Evolutionary conservation across 1,140 invertebrate species (phyloP).

Genomic region (Heliothis virescens): DNA sequence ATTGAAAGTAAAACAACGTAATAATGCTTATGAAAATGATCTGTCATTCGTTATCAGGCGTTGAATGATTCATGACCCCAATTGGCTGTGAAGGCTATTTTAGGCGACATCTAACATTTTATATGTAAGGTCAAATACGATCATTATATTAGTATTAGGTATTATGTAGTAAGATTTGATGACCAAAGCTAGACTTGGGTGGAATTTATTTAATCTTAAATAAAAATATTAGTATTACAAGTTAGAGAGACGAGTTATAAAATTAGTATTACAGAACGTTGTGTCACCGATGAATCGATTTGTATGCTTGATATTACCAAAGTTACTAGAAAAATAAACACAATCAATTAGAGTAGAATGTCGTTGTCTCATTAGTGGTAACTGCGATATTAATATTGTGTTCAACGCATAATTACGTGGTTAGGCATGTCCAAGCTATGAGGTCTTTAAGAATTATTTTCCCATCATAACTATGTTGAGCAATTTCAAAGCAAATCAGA

Average conservation of each 20-base stretch:
- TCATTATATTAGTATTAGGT: constrained; percentile 3
- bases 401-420: constrained; percentile 24
- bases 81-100: constrained; percentile 26
- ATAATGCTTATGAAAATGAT: not conserved
- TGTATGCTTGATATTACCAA: not conserved
- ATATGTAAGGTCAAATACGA: constrained; percentile 16
- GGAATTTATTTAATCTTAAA: not conserved
- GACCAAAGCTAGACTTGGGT: not conserved
- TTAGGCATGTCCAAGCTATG: constrained; percentile 4
- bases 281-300: not conserved
- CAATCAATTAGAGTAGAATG: constrained; percentile 30
- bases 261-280: not conserved
- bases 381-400: constrained; percentile 6
- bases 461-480: constrained; percentile 30
- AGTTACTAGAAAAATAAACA: not conserved
- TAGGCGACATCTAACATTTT: not conserved
- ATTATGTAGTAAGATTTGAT: not conserved
- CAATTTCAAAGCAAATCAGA: constrained; percentile 21
- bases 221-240: too few relatives aligned
- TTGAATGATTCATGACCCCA: constrained; percentile 2
- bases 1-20: not conserved
- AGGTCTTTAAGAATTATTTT: constrained; percentile 17
- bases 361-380: constrained; percentile 39
- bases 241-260: not conserved
- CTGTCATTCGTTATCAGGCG: not conserved